Percentiles rank a stretch among this genome's conserved stretches.
phyloP scores from a whole-genome alignment of 2,113 vertebrate genomes.

The Neotragus pygmaeus region DNA sequence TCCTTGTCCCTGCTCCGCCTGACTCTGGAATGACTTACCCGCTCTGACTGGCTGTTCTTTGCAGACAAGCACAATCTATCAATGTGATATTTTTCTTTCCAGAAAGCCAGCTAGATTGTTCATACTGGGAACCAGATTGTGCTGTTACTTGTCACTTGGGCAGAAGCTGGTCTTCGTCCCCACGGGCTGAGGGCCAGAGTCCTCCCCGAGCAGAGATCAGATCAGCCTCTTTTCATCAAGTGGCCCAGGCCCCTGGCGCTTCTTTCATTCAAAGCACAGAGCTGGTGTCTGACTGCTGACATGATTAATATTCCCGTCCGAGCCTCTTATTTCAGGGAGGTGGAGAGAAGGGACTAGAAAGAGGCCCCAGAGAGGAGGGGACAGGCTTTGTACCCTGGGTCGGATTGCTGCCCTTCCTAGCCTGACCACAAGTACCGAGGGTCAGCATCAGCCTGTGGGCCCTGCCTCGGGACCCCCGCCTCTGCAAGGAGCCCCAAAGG shows the following conservation, averaged over 20 bases:
- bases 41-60: background rate
- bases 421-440: too few species aligned
- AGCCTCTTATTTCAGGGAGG: background rate
- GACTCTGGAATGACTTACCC: background rate
- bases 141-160: background rate
- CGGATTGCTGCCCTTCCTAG: background rate
- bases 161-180: background rate
- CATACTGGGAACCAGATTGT: too few species aligned
- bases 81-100: background rate
- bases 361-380: background rate
- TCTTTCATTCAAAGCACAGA: background rate
- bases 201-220: background rate
- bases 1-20: background rate
- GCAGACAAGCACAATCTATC: background rate
- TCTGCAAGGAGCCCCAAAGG: background rate
- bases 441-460: too few species aligned
- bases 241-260: rapidly evolving
- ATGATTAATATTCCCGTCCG: background rate
- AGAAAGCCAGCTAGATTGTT: background rate
- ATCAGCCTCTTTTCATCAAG: background rate
- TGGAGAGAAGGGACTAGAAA: background rate
- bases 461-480: rapidly evolving
- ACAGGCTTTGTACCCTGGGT: rapidly evolving
- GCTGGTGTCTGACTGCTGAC: background rate
- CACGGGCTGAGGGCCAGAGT: background rate